These are phyloP conservation scores for Globicephala melas DNA, from an alignment of 2,113 vertebrate species.

Conservation along the genomic window DNA sequence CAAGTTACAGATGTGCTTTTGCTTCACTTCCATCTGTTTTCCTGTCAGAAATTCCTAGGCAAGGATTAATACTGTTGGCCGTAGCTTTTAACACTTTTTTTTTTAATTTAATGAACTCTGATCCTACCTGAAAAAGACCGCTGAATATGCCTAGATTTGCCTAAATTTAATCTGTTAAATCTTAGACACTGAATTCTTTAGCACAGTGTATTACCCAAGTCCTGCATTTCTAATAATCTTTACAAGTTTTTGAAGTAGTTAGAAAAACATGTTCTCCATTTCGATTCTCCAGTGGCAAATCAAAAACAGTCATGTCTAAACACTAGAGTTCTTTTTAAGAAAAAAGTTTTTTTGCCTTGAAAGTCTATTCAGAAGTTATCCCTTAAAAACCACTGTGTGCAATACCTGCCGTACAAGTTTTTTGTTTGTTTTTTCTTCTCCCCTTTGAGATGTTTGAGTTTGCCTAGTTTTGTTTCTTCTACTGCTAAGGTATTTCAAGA, in stretches of 20 bases:
- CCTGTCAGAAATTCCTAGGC: constrained; percentile 61
- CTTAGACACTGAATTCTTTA: not conserved
- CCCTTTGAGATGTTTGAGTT: not conserved
- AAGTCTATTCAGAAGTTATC: not conserved
- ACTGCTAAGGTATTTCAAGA: not conserved
- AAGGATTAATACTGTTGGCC: constrained; percentile 52
- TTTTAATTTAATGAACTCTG: not conserved
- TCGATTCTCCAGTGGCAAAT: constrained; percentile 35
- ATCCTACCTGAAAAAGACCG: not conserved
- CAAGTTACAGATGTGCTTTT: constrained; percentile 77
- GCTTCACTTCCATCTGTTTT: constrained; percentile 77
- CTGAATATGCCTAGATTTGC: not conserved
- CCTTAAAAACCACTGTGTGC: not conserved
- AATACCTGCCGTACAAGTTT: not conserved
- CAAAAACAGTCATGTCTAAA: constrained; percentile 46
- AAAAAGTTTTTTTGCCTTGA: not conserved
- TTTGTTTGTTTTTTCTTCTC: not conserved
- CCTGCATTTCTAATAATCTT: not conserved
- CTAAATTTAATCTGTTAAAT: constrained; percentile 23
- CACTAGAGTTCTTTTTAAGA: not conserved
- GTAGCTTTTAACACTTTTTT: not conserved
- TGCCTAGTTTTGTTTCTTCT: not conserved
- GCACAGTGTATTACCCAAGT: not conserved
- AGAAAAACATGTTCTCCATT: constrained; percentile 37
- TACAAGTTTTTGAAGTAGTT: not conserved